phyloP scores from a whole-genome alignment of 2,888 invertebrate species.

The Synergus umbraculus region DNA sequence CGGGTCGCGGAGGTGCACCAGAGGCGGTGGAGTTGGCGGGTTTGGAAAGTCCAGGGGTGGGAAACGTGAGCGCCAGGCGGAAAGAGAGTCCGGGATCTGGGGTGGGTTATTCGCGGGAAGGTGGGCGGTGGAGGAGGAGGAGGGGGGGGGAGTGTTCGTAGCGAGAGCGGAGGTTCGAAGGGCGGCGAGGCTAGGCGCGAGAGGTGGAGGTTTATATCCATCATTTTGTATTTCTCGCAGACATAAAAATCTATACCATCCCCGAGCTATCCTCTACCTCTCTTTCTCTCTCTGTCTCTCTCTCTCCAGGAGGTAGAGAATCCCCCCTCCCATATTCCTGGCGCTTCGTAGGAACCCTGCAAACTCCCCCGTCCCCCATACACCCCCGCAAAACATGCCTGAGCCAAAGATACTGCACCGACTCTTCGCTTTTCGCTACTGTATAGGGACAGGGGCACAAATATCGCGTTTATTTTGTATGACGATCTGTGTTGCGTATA shows the following conservation, averaged over 20 bases:
- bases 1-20: neutral
- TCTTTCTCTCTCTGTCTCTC: too few relatives aligned
- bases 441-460: constrained; percentile 63
- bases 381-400: constrained; percentile 48
- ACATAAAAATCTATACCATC: constrained; percentile 76
- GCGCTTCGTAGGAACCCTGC: constrained; percentile 53
- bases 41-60: constrained; percentile 12
- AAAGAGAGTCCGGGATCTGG: constrained; percentile 21
- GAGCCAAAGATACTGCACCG: constrained; percentile 47
- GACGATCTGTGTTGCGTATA: constrained; percentile 64
- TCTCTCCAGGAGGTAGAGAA: too few relatives aligned
- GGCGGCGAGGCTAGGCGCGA: constrained; percentile 48
- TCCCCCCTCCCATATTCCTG: constrained; percentile 60
- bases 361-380: constrained; percentile 31
- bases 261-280: constrained; percentile 52
- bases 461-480: constrained; percentile 74
- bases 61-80: constrained; percentile 36
- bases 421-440: constrained; percentile 55
- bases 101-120: constrained; percentile 14
- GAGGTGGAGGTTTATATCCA: constrained; percentile 71
- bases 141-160: constrained; percentile 9
- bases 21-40: constrained; percentile 17
- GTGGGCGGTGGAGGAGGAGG: neutral
- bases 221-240: constrained; percentile 76
- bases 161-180: constrained; percentile 48